Conservation (phyloP, 2,888 invertebrate genomes). For the Drosophila prostipennis region DNA sequence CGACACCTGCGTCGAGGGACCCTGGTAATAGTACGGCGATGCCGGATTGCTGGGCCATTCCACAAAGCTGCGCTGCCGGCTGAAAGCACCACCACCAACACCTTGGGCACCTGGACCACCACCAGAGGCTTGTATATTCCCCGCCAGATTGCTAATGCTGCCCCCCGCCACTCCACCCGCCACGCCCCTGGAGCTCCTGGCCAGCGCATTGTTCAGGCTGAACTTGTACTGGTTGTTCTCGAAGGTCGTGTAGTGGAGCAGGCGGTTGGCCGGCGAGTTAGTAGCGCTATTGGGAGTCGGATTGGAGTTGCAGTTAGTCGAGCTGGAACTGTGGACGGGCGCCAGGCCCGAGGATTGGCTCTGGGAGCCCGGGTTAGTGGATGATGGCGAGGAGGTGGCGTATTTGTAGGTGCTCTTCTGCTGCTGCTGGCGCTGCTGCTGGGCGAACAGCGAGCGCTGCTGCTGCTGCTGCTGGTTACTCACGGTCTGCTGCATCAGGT, state of each 20-base stretch:
- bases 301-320: conserved; percentile 7
- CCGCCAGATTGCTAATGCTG: conserved; percentile 74
- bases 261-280: conserved; percentile 72
- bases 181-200: conserved; percentile 52
- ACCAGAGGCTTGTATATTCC: conserved; percentile 16
- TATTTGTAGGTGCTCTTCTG: conserved; percentile 80
- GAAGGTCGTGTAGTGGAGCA: conserved; percentile 84
- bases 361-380: conserved; percentile 62
- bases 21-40: conserved; percentile 81
- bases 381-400: conserved; percentile 58
- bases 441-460: conserved; percentile 79
- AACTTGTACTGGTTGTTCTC: conserved; percentile 85
- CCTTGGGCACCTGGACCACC: conserved; percentile 17
- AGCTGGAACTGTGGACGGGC: conserved; percentile 76
- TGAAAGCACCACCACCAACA: conserved; percentile 68
- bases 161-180: conserved; percentile 51
- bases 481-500: conserved; percentile 84
- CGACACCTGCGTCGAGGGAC: conserved; percentile 65
- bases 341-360: conserved; percentile 63
- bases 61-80: conserved; percentile 77
- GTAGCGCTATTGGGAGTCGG: conserved; percentile 42
- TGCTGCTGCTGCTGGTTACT: conserved; percentile 83
- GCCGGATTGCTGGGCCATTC: conserved; percentile 82
- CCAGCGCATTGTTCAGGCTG: conserved; percentile 83
- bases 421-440: conserved; percentile 75